Evolutionary conservation across 2,888 invertebrate genomes (phyloP).

Genomic region (Platynereis dumerilii): DNA sequence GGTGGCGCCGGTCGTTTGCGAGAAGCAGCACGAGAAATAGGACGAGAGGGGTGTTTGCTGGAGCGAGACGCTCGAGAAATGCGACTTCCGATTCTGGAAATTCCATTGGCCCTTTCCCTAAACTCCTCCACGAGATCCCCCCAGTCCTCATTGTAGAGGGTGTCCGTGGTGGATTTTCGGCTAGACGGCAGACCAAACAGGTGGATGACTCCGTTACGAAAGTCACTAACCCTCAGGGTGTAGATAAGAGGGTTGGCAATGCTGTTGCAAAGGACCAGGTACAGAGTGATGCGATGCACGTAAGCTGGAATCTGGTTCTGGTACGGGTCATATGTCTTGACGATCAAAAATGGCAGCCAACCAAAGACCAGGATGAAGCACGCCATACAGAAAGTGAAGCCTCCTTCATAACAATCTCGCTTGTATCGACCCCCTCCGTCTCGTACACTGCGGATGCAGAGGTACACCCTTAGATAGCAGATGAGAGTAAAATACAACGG

Average conservation of each 20-base stretch:
- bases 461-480: not conserved
- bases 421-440: slow-evolving; percentile 5
- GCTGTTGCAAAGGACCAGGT: not conserved
- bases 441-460: not conserved
- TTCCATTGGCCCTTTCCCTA: not conserved
- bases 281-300: not conserved
- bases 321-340: not conserved
- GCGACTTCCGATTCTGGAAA: not conserved
- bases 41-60: not conserved
- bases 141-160: slow-evolving; percentile 4
- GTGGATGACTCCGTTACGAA: not conserved
- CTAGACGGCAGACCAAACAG: not conserved
- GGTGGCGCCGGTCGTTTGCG: no score
- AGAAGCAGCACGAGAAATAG: not conserved
- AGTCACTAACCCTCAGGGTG: not conserved
- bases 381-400: not conserved
- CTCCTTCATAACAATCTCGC: not conserved
- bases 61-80: not conserved
- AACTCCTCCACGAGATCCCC: not conserved
- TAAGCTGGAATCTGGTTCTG: not conserved
- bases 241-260: not conserved
- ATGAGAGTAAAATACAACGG: not conserved
- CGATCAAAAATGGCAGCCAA: not conserved
- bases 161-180: not conserved
- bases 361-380: not conserved